Evolutionary conservation across 23 tunicate species (phyloP), one percentile per base, ranked within the genome.

Genomic region (Botrylloides violaceus): DNA sequence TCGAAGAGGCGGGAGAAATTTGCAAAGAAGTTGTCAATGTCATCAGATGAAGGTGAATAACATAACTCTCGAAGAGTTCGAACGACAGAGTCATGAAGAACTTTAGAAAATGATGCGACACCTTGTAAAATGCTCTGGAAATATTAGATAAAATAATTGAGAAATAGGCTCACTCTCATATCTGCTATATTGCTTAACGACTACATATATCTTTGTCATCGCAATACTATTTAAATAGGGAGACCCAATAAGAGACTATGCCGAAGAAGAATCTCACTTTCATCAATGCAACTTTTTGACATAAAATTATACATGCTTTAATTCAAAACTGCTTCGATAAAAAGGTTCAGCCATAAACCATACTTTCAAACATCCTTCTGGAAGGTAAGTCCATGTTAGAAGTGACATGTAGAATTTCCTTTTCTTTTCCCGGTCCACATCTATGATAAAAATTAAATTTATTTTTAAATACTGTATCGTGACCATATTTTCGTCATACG

Each of bases 311-410:
- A 22, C 18, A 12, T 7, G 22, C 31, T 65, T 29, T 65, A 26
- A 21, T 4, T 33, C 28, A 74, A 60, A 22, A 74, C 15, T 4
- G n/a, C n/a, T n/a, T n/a, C n/a, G n/a, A n/a, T 29, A 0, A 27
- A 64, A 64, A 29, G 22, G 32, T 23, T 64, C 15, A 7, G 23
- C 3, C 28, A 3, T n/a, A 63, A 61, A 61, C 3, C 32, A 47
- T 35, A 80, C 95, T 61, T 87, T 87, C 20, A 82, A 37, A 28
- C 83, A 59, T 3, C 84, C 88, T 81, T 88, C 79, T 55, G 96
- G 87, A 36, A 68, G 96, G 32, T 79, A 80, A 33, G 81, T 78
- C 96, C 96, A 88, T 37, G 72, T 58, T 30, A 88, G 48, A 9
- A 88, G 59, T 3, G 88, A 64, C 71, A 81, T 62, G 55, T 88